These are phyloP conservation scores for Nephrocerus scutellatus DNA, from an alignment of 2,888 invertebrate genomes.

Conservation along the genomic window DNA sequence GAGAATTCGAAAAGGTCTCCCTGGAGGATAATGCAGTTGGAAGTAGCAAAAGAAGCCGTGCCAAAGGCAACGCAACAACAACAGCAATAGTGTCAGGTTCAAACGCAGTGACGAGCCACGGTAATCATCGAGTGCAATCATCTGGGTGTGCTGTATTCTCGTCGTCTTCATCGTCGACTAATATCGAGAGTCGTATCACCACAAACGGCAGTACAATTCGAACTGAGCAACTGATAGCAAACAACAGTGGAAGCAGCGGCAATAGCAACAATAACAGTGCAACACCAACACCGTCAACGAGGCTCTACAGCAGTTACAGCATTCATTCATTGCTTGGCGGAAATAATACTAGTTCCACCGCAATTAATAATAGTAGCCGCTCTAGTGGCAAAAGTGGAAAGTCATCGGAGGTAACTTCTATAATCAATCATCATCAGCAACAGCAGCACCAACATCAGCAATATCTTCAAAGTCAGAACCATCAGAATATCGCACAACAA, in stretches of 20 bases:
- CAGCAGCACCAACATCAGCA: constrained; percentile 34
- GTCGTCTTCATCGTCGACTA: too few species aligned
- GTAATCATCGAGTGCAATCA: constrained; percentile 10
- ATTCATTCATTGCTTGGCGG: constrained; percentile 72
- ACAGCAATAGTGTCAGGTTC: too few species aligned
- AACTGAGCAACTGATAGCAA: too few species aligned
- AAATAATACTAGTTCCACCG: constrained; percentile 24
- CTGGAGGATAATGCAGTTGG: constrained; percentile 49
- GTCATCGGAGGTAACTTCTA: constrained; percentile 32
- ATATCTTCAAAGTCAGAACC: too few species aligned
- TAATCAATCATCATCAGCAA: constrained; percentile 23
- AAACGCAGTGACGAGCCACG: too few species aligned
- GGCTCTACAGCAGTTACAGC: constrained; percentile 68
- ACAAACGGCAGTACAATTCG: constrained; percentile 19
- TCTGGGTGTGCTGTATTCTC: constrained; percentile 23
- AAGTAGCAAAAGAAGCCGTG: constrained; percentile 55
- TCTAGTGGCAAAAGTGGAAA: constrained; percentile 29
- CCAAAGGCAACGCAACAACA: constrained; percentile 38
- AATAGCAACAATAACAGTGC: constrained; percentile 12
- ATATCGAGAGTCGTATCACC: not conserved
- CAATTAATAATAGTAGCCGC: not conserved
- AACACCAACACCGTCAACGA: constrained; percentile 29
- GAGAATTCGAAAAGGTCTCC: constrained; percentile 72
- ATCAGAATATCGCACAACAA: constrained; percentile 46
- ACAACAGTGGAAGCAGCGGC: not conserved